phyloP scores from a whole-genome alignment of 2,113 vertebrate species.

The Epinephelus fuscoguttatus region DNA sequence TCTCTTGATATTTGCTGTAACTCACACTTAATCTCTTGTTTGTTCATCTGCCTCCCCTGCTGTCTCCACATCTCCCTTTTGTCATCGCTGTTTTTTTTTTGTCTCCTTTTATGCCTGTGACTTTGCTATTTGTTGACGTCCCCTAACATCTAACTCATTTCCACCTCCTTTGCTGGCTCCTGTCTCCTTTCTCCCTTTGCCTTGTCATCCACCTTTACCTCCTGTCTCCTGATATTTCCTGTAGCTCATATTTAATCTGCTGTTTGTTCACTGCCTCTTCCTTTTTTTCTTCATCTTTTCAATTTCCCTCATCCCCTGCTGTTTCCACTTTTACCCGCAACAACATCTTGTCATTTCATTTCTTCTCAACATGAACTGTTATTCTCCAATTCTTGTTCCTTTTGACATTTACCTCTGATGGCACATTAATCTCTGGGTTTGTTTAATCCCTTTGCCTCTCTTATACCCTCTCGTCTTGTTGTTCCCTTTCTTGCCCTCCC shows the following conservation, averaged over 20 bases:
- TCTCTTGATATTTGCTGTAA: slow-evolving; percentile 55
- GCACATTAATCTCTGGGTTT: slow-evolving; percentile 50
- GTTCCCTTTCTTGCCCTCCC: slow-evolving; percentile 7
- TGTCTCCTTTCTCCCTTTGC: slow-evolving; percentile 15
- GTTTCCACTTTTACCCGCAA: slow-evolving; percentile 4
- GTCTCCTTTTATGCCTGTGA: not conserved
- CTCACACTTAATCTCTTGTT: slow-evolving; percentile 58
- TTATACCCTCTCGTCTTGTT: slow-evolving; percentile 21
- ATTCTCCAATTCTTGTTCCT: slow-evolving; percentile 19
- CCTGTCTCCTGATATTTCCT: slow-evolving; percentile 29
- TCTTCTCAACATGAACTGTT: not conserved
- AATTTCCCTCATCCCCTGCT: slow-evolving; percentile 9
- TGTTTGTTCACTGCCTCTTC: slow-evolving; percentile 45
- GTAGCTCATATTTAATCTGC: slow-evolving; percentile 55
- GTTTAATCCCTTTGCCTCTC: slow-evolving; percentile 39
- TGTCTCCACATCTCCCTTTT: slow-evolving; percentile 33
- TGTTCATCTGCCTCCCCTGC: slow-evolving; percentile 47
- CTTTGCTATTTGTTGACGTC: slow-evolving; percentile 10
- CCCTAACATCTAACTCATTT: slow-evolving; percentile 3
- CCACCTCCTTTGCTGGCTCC: not conserved
- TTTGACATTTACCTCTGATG: slow-evolving; percentile 39
- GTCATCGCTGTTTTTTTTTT: slow-evolving; percentile 16
- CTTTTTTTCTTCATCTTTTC: slow-evolving; percentile 27
- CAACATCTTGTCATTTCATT: slow-evolving; percentile 32
- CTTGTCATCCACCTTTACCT: slow-evolving; percentile 29